Evolutionary conservation across 2,797 vertebrate species (phyloP).

Genomic region (Apodemus agrarius): DNA sequence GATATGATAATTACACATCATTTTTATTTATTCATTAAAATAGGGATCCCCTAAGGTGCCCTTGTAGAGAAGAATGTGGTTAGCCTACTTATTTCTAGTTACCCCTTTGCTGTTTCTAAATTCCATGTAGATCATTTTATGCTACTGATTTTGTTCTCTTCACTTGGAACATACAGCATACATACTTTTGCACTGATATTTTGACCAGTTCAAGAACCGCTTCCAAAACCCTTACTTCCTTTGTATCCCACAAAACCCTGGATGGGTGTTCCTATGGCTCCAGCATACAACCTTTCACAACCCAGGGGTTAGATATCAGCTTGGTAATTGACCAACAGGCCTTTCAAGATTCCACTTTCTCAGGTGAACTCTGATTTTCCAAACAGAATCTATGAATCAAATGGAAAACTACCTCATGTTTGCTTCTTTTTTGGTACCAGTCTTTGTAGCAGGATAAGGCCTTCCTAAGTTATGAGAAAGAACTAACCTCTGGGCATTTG

Average conservation of each 20-base stretch:
- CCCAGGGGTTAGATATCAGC: conserved; percentile 21
- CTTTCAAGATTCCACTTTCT: conserved; percentile 36
- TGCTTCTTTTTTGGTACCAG: conserved; percentile 27
- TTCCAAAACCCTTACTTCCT: conserved; percentile 32
- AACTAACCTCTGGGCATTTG: background rate
- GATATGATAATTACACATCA: conserved; percentile 79
- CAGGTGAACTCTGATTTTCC: conserved; percentile 29
- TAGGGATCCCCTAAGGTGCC: conserved; percentile 68
- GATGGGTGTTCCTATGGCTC: background rate
- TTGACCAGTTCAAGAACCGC: conserved; percentile 49
- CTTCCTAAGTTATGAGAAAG: conserved; percentile 23
- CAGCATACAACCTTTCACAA: background rate
- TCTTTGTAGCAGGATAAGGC: conserved; percentile 25
- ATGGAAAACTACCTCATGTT: background rate
- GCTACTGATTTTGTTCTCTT: conserved; percentile 57
- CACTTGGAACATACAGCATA: conserved; percentile 52
- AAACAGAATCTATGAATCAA: conserved; percentile 9
- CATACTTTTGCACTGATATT: conserved; percentile 53
- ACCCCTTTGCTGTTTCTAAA: conserved; percentile 60
- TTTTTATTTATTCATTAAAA: conserved; percentile 83
- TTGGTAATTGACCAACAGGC: background rate
- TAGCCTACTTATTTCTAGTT: conserved; percentile 69
- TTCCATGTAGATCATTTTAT: conserved; percentile 62
- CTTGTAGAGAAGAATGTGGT: conserved; percentile 72
- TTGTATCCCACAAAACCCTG: background rate